Conservation (phyloP, 1,140 invertebrate species). For the Eciton burchellii region DNA sequence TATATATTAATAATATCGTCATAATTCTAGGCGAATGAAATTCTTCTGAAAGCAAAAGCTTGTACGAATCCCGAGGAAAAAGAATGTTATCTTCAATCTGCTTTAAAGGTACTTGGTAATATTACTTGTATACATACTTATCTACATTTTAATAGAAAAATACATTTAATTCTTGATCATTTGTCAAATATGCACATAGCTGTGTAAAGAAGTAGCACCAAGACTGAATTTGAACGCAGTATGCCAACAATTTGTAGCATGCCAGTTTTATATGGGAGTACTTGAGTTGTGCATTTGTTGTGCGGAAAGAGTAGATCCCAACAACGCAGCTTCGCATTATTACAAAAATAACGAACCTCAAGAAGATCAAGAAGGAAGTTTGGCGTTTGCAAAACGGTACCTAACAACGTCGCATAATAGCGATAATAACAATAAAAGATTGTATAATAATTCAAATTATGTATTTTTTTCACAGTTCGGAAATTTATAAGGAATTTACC, state of each 20-base stretch:
- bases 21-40: slow-evolving; percentile 91
- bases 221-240: slow-evolving; percentile 92
- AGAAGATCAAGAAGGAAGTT: slow-evolving; percentile 92
- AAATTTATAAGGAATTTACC: slow-evolving; percentile 95
- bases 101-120: slow-evolving; percentile 86
- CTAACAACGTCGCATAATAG: slow-evolving; percentile 22
- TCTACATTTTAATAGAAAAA: background rate
- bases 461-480: slow-evolving; percentile 87
- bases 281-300: slow-evolving; percentile 95
- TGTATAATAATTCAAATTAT: slow-evolving; percentile 16
- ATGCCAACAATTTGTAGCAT: slow-evolving; percentile 91
- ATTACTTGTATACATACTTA: background rate
- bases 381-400: slow-evolving; percentile 89
- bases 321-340: slow-evolving; percentile 94
- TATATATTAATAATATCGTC: background rate
- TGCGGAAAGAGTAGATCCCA: slow-evolving; percentile 94
- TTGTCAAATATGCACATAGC: slow-evolving; percentile 81
- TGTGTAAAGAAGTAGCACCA: slow-evolving; percentile 94
- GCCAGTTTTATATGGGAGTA: slow-evolving; percentile 94
- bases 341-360: slow-evolving; percentile 94
- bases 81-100: slow-evolving; percentile 91
- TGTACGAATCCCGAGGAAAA: slow-evolving; percentile 89
- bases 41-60: slow-evolving; percentile 92
- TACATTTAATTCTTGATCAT: slow-evolving; percentile 3
- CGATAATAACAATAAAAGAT: no score